Conservation (phyloP, 2,888 invertebrate species). For the Apamea anceps region DNA sequence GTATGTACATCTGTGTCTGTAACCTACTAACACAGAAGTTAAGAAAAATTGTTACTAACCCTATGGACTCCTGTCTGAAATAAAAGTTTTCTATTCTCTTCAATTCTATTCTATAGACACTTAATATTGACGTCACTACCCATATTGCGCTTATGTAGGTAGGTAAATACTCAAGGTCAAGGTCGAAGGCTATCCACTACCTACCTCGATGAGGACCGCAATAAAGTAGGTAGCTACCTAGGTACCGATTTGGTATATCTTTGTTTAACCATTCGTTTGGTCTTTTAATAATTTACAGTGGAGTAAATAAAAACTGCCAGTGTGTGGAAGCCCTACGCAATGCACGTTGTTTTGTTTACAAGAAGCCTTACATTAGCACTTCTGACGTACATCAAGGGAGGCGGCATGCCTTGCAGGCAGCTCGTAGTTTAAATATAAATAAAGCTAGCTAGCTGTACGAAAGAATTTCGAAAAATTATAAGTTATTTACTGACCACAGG, state of each 20-base stretch:
- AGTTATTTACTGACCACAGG: no score
- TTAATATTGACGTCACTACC: background rate
- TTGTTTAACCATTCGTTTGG: background rate
- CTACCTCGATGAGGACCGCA: background rate
- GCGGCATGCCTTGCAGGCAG: background rate
- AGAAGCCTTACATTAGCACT: slow-evolving; percentile 44
- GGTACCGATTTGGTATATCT: background rate
- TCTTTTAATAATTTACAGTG: background rate
- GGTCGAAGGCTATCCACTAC: background rate
- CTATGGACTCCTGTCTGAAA: no score
- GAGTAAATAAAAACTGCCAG: background rate
- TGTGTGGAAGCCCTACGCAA: slow-evolving; percentile 32
- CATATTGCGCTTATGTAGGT: background rate
- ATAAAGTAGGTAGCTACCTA: background rate
- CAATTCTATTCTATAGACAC: no score
- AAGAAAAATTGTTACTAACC: no score
- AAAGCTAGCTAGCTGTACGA: no score
- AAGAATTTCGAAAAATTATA: background rate
- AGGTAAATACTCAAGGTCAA: background rate
- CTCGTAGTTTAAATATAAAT: background rate
- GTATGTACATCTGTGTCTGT: no score
- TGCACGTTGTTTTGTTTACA: slow-evolving; percentile 14
- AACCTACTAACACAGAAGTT: no score
- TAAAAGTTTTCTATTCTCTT: no score
- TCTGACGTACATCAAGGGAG: slow-evolving; percentile 22